Evolutionary conservation across 2,113 vertebrate species (phyloP).

Genomic region (Cyphomyrus discorhynchus): DNA sequence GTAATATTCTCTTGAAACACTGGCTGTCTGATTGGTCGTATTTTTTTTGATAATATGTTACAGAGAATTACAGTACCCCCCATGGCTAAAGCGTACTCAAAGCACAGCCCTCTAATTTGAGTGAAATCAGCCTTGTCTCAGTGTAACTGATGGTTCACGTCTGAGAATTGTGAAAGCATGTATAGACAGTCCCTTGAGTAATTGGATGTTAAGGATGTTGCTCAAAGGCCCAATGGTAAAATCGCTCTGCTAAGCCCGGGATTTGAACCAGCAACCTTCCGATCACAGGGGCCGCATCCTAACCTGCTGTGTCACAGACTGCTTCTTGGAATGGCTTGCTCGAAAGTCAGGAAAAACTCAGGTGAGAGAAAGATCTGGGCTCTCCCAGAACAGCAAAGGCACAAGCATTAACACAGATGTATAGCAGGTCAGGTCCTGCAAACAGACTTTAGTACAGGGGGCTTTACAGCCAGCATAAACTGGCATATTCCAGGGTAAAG

Average conservation of each 20-base stretch:
- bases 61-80: neutral
- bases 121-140: neutral
- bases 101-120: neutral
- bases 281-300: neutral
- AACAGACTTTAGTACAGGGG: neutral
- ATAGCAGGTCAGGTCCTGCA: neutral
- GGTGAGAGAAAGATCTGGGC: neutral
- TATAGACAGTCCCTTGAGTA: neutral
- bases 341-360: neutral
- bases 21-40: neutral
- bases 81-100: neutral
- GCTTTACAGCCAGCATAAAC: neutral
- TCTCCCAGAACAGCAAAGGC: neutral
- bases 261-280: neutral
- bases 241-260: neutral
- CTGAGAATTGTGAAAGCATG: neutral
- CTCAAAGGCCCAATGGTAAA: neutral
- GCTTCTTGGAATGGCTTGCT: neutral
- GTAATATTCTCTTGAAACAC: neutral
- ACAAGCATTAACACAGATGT: neutral
- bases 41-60: neutral
- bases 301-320: neutral
- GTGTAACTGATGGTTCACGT: neutral
- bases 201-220: neutral
- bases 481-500: neutral